Percentiles rank a stretch among this genome's conserved stretches.
Conservation (phyloP, 2,888 invertebrate species). For the Anthrax anthrax region DNA sequence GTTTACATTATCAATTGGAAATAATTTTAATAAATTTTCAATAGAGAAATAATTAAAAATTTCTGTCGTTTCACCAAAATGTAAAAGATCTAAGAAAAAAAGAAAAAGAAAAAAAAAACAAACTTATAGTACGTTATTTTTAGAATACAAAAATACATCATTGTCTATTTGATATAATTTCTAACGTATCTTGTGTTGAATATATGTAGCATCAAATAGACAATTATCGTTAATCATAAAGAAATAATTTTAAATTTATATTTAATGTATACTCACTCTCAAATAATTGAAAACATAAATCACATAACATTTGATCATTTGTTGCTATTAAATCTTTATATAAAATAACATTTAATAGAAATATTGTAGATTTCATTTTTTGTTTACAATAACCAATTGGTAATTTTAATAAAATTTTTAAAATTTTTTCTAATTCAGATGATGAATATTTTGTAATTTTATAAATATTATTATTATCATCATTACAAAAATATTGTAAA, state of each 20-base stretch:
- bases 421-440: constrained; percentile 11
- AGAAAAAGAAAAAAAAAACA: background rate
- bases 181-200: too few relatives aligned
- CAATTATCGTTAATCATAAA: too few relatives aligned
- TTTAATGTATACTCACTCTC: too few relatives aligned
- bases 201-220: too few relatives aligned
- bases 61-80: constrained; percentile 25
- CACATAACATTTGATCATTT: constrained; percentile 5
- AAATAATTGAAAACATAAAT: constrained; percentile 14
- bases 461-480: constrained; percentile 7
- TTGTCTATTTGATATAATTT: too few relatives aligned
- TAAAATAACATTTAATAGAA: constrained; percentile 21
- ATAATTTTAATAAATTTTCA: constrained; percentile 17
- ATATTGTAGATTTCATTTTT: constrained; percentile 20
- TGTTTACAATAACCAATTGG: constrained; percentile 21
- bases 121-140: too few relatives aligned
- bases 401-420: constrained; percentile 18
- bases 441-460: constrained; percentile 15
- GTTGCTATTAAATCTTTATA: constrained; percentile 21
- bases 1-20: constrained; percentile 12
- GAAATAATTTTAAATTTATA: too few relatives aligned
- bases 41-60: constrained; percentile 22
- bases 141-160: too few relatives aligned
- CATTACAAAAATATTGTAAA: constrained; percentile 5
- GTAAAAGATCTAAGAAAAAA: constrained; percentile 21